Percentiles rank a stretch among this genome's conserved stretches.
Conservation (phyloP, 2,113 vertebrate genomes). For the Galeopterus variegatus region DNA sequence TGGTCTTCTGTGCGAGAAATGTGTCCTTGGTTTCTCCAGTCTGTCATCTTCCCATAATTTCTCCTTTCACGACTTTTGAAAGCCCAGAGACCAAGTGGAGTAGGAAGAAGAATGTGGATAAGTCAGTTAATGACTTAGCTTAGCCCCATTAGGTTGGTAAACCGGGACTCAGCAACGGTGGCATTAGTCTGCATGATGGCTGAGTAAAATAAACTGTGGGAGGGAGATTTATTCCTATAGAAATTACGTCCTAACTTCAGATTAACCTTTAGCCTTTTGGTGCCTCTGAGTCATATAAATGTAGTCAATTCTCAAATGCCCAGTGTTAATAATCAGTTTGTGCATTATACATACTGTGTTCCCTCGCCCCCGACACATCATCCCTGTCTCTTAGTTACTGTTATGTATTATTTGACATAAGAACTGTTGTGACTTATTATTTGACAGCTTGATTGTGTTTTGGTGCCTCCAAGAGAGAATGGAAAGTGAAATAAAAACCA, state of each 20-base stretch:
- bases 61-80: background rate
- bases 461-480: background rate
- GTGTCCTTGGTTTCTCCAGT: no score
- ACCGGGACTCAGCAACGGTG: no score
- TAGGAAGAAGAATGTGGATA: background rate
- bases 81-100: background rate
- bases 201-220: background rate
- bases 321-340: background rate
- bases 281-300: background rate
- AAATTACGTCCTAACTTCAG: background rate
- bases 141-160: background rate
- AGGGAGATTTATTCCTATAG: background rate
- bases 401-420: background rate
- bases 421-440: no score
- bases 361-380: background rate
- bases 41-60: no score
- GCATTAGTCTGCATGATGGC: background rate
- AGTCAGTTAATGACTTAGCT: background rate
- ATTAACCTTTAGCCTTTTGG: background rate
- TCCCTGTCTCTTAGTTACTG: accelerated
- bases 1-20: no score
- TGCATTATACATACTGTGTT: background rate
- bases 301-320: background rate
- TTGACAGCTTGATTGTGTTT: background rate
- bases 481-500: background rate